Conservation (phyloP, 2,888 invertebrate genomes). For the Drosophila lacicola region DNA sequence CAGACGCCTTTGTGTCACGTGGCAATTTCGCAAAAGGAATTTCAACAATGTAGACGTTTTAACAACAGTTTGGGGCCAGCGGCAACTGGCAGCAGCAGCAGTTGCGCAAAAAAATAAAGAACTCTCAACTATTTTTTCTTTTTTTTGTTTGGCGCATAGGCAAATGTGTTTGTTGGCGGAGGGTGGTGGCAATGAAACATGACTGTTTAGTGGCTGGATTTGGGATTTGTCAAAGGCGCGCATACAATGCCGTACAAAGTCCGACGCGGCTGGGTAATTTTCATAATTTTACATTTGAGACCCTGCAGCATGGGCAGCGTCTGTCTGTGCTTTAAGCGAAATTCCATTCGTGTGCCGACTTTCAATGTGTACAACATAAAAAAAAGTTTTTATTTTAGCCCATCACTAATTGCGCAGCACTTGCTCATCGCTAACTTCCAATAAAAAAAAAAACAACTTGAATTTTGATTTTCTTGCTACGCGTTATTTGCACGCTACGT, state of each 20-base stretch:
- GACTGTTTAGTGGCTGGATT: constrained; percentile 73
- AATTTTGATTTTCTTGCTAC: constrained; percentile 12
- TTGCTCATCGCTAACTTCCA: not conserved
- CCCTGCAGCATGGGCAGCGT: constrained; percentile 6
- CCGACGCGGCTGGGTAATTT: constrained; percentile 51
- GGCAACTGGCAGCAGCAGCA: not conserved
- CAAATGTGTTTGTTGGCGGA: constrained; percentile 45
- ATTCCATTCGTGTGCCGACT: not conserved
- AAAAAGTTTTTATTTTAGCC: too few species aligned
- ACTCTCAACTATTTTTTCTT: constrained; percentile 64
- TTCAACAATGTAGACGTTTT: constrained; percentile 83
- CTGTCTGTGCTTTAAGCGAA: not conserved
- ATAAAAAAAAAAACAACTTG: not conserved
- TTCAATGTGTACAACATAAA: not conserved
- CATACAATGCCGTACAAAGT: constrained; percentile 39
- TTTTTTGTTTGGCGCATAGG: constrained; percentile 53
- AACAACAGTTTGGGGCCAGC: constrained; percentile 59
- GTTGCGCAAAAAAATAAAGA: constrained; percentile 31
- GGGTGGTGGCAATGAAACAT: constrained; percentile 62
- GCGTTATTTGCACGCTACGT: constrained; percentile 17
- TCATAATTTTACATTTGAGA: constrained; percentile 74
- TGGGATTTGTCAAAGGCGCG: constrained; percentile 75
- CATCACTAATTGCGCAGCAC: constrained; percentile 1
- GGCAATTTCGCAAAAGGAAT: constrained; percentile 80
- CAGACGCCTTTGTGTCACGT: constrained; percentile 82